Conservation (phyloP, 2,113 vertebrate genomes). For the Callionymus lyra region DNA sequence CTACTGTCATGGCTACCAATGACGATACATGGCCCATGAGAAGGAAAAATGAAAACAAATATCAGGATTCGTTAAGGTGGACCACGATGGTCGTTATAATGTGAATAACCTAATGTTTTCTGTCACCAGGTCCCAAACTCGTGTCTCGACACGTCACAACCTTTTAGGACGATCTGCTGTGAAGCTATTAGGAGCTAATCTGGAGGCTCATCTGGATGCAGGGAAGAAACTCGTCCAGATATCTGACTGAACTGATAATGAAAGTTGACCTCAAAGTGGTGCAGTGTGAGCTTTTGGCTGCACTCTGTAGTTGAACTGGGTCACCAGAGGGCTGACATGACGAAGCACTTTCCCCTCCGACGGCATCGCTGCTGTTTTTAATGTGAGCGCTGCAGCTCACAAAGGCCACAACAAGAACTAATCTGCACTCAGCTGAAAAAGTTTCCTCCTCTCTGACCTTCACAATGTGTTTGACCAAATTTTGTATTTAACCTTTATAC, state of each 20-base stretch:
- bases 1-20: too few species aligned
- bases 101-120: too few species aligned
- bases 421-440: conserved; percentile 17
- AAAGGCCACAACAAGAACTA: conserved; percentile 10
- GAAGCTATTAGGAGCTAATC: background rate
- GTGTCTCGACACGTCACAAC: too few species aligned
- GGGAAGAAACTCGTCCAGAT: conserved; percentile 14
- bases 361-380: conserved; percentile 5
- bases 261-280: conserved; percentile 1
- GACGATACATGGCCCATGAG: too few species aligned
- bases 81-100: too few species aligned
- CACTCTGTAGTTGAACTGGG: conserved; percentile 7
- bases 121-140: too few species aligned
- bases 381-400: conserved; percentile 13
- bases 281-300: conserved; percentile 5
- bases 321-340: conserved; percentile 18
- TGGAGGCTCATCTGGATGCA: conserved; percentile 14
- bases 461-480: background rate
- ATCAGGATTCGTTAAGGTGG: too few species aligned
- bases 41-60: too few species aligned
- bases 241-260: background rate
- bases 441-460: conserved; percentile 19
- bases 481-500: too few species aligned
- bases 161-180: too few species aligned
- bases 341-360: conserved; percentile 19